A percentile compares a stretch with the other conserved stretches of the same genome.
Conservation (phyloP, 2,113 vertebrate species). For the Mormoops blainvillei region DNA sequence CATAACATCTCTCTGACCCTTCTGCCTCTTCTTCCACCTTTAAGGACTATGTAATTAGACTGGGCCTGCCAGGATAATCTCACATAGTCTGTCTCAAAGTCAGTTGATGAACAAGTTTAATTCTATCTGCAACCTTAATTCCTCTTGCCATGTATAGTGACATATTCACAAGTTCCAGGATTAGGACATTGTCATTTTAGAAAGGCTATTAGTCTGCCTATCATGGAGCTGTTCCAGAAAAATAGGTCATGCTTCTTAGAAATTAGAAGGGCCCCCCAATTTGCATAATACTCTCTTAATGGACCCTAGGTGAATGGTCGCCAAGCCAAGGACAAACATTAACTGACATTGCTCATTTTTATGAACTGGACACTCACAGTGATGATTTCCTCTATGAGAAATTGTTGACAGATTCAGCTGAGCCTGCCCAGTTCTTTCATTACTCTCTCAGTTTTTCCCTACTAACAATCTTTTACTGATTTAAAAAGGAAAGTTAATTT, state of each 20-base stretch:
- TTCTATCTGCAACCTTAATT: not conserved
- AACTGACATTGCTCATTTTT: slow-evolving; percentile 4
- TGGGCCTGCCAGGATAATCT: not conserved
- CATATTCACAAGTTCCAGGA: not conserved
- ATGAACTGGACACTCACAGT: not conserved
- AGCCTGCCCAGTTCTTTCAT: not conserved
- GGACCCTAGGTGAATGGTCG: not conserved
- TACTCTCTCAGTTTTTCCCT: not conserved
- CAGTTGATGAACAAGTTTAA: not conserved
- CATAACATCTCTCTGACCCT: not conserved
- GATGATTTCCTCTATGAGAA: not conserved
- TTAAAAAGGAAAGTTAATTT: not conserved
- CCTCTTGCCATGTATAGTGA: not conserved
- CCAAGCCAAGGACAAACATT: slow-evolving; percentile 24
- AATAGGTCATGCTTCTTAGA: slow-evolving; percentile 55
- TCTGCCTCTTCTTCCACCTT: not conserved
- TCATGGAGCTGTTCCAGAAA: slow-evolving; percentile 36
- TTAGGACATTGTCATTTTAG: not conserved
- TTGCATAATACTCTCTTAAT: slow-evolving; percentile 47
- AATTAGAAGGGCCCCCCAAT: slow-evolving; percentile 44
- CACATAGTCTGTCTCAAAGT: not conserved
- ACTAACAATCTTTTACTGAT: not conserved
- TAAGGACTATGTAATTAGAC: not conserved
- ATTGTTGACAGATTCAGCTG: not conserved
- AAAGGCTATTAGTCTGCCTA: not conserved